Conservation (phyloP, 2,888 invertebrate genomes). For the Lithophane ornitopus region DNA sequence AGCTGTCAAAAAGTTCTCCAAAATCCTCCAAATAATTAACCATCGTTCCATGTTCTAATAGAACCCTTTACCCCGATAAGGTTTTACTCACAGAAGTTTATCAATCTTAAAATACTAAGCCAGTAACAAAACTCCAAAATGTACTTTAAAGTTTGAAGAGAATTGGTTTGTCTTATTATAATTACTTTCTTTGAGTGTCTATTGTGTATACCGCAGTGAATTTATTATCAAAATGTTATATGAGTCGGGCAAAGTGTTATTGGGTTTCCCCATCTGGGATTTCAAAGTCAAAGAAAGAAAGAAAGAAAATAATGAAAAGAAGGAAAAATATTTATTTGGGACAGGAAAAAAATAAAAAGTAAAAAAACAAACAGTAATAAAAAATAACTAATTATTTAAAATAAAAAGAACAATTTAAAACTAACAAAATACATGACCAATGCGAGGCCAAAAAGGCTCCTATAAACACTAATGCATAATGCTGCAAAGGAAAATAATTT, state of each 20-base stretch:
- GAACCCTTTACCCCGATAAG: slow-evolving; percentile 1
- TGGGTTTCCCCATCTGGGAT: not conserved
- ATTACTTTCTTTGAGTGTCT: slow-evolving; percentile 31
- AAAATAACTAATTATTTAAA: no score
- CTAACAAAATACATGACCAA: no score
- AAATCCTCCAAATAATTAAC: not conserved
- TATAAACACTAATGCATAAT: no score
- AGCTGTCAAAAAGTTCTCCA: slow-evolving; percentile 15
- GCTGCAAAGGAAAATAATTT: no score
- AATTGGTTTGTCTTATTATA: slow-evolving; percentile 33
- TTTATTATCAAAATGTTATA: slow-evolving; percentile 4
- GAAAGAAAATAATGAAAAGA: no score
- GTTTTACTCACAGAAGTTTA: slow-evolving; percentile 20
- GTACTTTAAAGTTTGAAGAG: slow-evolving; percentile 27
- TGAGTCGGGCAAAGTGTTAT: not conserved
- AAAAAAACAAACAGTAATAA: no score
- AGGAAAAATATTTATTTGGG: no score
- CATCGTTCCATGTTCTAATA: no score
- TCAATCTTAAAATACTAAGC: slow-evolving; percentile 11
- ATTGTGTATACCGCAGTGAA: not conserved
- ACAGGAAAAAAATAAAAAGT: no score
- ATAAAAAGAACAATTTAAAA: no score
- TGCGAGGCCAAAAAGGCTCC: no score
- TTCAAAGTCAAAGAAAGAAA: no score
- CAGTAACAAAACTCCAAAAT: slow-evolving; percentile 10